Base-by-base conservation (phyloP, 2,113 vertebrate species). In the Oncorhynchus nerka region DNA sequence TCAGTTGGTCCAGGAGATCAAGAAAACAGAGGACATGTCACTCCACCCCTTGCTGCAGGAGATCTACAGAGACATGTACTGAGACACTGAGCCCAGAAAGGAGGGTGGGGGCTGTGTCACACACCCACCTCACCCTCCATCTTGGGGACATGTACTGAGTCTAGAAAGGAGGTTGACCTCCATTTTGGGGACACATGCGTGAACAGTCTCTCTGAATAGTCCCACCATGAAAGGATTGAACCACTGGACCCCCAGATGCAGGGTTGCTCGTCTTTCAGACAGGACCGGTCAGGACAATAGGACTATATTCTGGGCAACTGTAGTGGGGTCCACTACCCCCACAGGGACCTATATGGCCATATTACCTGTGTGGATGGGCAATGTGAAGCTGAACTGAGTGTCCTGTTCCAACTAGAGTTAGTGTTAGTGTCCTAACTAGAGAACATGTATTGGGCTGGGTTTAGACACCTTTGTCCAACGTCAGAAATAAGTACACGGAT, bases 11-110 rank as follows among this genome's bases (percentile, higher is more conserved):
- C 97, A 99, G 90, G 92, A 97, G 85, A 98, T 99, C 92, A 99
- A 98, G 90, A 99, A 96, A 94, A 97, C 95, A 7, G 97, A 99
- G 88, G 97, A 99, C 66, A 97, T 96, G 0, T 94, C 96, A 2
- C 93, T 99, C 80, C 98, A 99, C 84, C 98, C 98, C 3, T 92
- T 99, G 75, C 93, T 99, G 83, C 98, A 99, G 82, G 98, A 99
- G 86, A 99, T 99, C 86, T 99, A 99, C 93, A 95, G 93, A 92
- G 98, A 99, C 92, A 98, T 99, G 98, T 99, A 98, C 89, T 99
- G 89, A 92, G 32, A 69, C 64, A 19, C 8, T 4, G 45, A 8
- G 34, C 39, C 55, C 4, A 91, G 48, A 49, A 70, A 76, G 39
- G 39, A 45, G 39, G 39, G 1, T 34, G 34, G 6, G 34, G 6